Percentiles rank a stretch among this genome's conserved stretches.
phyloP scores from a whole-genome alignment of 2,797 vertebrate genomes.

The Brachymystax lenok region DNA sequence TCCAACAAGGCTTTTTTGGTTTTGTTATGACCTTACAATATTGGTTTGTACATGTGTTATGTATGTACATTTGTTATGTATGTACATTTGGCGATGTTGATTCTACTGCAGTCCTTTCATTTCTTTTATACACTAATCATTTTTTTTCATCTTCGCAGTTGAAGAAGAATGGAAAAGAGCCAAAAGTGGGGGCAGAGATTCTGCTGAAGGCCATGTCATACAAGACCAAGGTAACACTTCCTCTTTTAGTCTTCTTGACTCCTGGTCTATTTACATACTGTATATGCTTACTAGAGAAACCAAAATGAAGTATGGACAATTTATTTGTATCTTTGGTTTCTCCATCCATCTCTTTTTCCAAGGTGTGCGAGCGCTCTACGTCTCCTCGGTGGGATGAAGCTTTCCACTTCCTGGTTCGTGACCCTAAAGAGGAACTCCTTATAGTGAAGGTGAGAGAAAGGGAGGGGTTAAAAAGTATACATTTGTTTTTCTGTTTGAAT shows the following conservation, averaged over 20 bases:
- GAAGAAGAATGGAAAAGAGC: conserved; percentile 86
- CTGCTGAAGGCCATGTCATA: conserved; percentile 70
- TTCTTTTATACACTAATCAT: neutral
- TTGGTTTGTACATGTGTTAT: neutral
- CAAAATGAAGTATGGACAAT: neutral
- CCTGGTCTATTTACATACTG: neutral
- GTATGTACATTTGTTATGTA: neutral
- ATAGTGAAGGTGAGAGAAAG: conserved; percentile 81
- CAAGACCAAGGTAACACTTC: conserved; percentile 84
- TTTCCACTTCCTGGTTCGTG: conserved; percentile 84
- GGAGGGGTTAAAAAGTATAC: neutral
- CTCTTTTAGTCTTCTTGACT: neutral
- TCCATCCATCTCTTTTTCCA: conserved; percentile 15
- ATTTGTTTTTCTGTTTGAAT: neutral
- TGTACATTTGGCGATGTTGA: neutral
- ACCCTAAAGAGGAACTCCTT: conserved; percentile 81
- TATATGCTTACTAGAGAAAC: neutral
- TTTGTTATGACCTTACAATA: neutral
- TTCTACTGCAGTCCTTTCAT: neutral
- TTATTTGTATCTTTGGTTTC: neutral
- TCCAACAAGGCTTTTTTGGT: neutral
- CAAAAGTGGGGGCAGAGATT: conserved; percentile 79
- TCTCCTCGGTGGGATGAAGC: conserved; percentile 89
- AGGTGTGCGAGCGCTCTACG: conserved; percentile 79
- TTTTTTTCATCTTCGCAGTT: conserved; percentile 67